Evolutionary conservation across 1,140 invertebrate species (phyloP).

Genomic region (Cydia strobilella): DNA sequence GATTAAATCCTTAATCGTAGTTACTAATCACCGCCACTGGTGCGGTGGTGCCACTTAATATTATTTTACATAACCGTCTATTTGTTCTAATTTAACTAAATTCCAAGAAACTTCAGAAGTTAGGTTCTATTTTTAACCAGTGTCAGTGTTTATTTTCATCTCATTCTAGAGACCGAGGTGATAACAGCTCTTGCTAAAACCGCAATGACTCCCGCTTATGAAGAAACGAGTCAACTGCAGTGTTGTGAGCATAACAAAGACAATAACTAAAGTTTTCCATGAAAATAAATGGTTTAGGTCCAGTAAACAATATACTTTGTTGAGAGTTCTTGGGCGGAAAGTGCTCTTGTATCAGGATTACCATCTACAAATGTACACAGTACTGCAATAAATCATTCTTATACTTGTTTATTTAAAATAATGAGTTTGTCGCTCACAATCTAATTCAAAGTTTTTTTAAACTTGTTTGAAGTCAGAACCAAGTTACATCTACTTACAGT

Average conservation of each 20-base stretch:
- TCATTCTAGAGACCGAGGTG: not conserved
- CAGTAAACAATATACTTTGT: not conserved
- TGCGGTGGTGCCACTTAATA: no score
- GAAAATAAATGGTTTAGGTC: conserved; percentile 3
- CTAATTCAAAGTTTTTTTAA: not conserved
- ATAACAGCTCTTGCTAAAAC: not conserved
- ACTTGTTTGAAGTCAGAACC: no score
- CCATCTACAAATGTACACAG: no score
- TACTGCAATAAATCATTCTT: no score
- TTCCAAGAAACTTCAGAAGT: not conserved
- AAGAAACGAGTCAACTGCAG: conserved; percentile 1
- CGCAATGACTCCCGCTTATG: conserved; percentile 11
- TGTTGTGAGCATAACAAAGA: not conserved
- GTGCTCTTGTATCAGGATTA: not conserved
- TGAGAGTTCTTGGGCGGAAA: not conserved
- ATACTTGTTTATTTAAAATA: conserved; percentile 12
- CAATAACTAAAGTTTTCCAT: not conserved
- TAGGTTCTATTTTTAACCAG: conserved; percentile 5
- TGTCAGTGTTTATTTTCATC: conserved; percentile 15
- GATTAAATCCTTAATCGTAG: no score
- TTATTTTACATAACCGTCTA: no score
- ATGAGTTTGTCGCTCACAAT: conserved; percentile 2
- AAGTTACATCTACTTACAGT: no score
- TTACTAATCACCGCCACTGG: no score
- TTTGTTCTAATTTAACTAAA: not conserved